Evolutionary conservation across 2,888 invertebrate species (phyloP).

Genomic region (Hypena proboscidalis): DNA sequence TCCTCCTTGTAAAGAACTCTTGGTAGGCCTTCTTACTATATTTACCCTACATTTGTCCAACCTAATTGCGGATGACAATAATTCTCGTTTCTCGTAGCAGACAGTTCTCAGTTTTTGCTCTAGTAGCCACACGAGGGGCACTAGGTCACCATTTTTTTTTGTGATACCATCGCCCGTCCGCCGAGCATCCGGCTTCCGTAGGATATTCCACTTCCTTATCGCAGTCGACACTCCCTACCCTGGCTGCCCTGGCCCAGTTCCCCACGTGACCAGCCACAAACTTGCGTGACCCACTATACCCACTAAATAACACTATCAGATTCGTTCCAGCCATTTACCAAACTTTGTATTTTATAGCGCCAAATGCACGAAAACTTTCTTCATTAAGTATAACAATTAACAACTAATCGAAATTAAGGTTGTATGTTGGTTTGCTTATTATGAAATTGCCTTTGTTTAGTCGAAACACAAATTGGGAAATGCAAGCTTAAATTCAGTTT

Average conservation of each 20-base stretch:
- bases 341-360: slow-evolving; percentile 51
- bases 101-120: slow-evolving; percentile 21
- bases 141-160: slow-evolving; percentile 57
- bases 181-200: slow-evolving; percentile 63
- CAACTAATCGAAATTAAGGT: slow-evolving; percentile 32
- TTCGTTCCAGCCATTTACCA: slow-evolving; percentile 58
- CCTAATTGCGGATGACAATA: slow-evolving; percentile 13
- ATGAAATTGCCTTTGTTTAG: slow-evolving; percentile 31
- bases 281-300: slow-evolving; percentile 65
- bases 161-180: slow-evolving; percentile 62
- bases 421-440: slow-evolving; percentile 19
- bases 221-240: slow-evolving; percentile 47
- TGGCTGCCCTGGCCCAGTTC: slow-evolving; percentile 32
- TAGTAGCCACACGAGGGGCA: slow-evolving; percentile 29
- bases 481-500: slow-evolving; percentile 1
- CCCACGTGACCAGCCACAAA: slow-evolving; percentile 38
- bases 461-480: slow-evolving; percentile 9
- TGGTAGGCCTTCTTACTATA: too few relatives aligned
- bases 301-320: slow-evolving; percentile 54
- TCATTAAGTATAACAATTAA: slow-evolving; percentile 71
- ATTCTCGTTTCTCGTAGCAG: slow-evolving; percentile 16
- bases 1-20: too few relatives aligned
- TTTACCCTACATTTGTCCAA: slow-evolving; percentile 19
- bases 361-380: slow-evolving; percentile 58
- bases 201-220: slow-evolving; percentile 73